Evolutionary conservation across 2,888 invertebrate genomes (phyloP).

Genomic region (Drosophila lacicola): DNA sequence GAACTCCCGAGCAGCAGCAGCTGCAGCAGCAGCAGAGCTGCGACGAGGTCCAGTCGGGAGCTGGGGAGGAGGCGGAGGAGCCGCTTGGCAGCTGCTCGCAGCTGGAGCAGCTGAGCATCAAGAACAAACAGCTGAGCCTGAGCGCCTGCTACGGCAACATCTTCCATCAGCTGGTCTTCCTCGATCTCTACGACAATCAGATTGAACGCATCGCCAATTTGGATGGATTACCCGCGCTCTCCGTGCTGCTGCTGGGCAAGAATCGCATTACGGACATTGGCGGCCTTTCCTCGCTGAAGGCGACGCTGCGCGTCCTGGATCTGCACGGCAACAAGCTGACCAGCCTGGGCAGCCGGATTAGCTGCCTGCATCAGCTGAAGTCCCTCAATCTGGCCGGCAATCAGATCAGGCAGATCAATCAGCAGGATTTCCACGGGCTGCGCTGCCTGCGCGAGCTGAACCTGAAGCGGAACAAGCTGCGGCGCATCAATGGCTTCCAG

Average conservation of each 20-base stretch:
- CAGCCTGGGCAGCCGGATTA: slow-evolving; percentile 84
- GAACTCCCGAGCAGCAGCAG: slow-evolving; percentile 1
- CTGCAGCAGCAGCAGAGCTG: slow-evolving; percentile 72
- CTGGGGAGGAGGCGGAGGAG: slow-evolving; percentile 60
- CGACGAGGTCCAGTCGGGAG: slow-evolving; percentile 75
- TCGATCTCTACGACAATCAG: slow-evolving; percentile 97
- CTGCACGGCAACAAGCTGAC: slow-evolving; percentile 96
- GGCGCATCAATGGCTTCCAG: slow-evolving; percentile 92
- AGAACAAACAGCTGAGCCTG: slow-evolving; percentile 82
- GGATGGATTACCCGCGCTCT: slow-evolving; percentile 90
- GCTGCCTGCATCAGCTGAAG: slow-evolving; percentile 91
- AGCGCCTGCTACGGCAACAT: slow-evolving; percentile 80
- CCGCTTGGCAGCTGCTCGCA: slow-evolving; percentile 34
- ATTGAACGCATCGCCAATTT: slow-evolving; percentile 93
- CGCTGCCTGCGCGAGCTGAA: slow-evolving; percentile 93
- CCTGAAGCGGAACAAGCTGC: slow-evolving; percentile 93
- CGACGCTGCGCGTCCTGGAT: slow-evolving; percentile 94
- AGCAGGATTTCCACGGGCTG: slow-evolving; percentile 92
- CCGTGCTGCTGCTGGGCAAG: slow-evolving; percentile 95
- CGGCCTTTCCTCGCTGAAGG: slow-evolving; percentile 80
- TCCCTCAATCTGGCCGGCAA: slow-evolving; percentile 97
- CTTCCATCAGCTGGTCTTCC: slow-evolving; percentile 91
- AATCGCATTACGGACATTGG: slow-evolving; percentile 88
- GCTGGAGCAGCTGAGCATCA: slow-evolving; percentile 76
- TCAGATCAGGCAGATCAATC: slow-evolving; percentile 91